phyloP scores from a whole-genome alignment of 1,140 invertebrate species.

The Diabrotica undecimpunctata region DNA sequence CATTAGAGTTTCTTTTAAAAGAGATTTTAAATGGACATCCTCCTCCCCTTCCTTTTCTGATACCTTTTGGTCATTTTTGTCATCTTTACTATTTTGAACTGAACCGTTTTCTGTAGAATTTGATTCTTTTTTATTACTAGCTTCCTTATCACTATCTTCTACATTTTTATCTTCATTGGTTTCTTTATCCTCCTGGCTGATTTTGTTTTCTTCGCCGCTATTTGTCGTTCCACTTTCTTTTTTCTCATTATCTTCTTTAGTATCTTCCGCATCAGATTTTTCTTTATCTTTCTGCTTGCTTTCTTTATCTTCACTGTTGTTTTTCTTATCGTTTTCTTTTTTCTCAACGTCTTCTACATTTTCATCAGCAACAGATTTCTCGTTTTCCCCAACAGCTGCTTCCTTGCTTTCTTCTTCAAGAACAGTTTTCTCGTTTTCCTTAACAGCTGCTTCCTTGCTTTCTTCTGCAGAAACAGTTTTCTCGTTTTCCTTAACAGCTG shows the following conservation, averaged over 20 bases:
- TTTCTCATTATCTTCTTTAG: background rate
- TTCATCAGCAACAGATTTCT: background rate
- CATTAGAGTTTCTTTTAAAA: slow-evolving; percentile 11
- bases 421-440: background rate
- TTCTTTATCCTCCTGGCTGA: slow-evolving; percentile 1
- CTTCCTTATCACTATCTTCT: background rate
- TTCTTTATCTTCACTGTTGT: background rate
- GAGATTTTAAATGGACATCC: background rate
- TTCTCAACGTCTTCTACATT: background rate
- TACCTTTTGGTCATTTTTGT: background rate
- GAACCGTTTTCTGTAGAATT: slow-evolving; percentile 8
- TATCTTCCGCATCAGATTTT: background rate
- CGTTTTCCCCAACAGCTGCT: background rate
- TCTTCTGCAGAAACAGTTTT: background rate
- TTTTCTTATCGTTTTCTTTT: background rate
- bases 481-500: background rate
- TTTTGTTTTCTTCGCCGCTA: background rate
- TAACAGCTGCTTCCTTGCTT: background rate
- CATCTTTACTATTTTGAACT: too few species aligned
- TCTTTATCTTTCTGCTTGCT: slow-evolving; percentile 3
- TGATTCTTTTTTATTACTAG: background rate
- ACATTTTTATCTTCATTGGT: slow-evolving; percentile 11
- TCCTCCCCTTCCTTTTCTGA: slow-evolving; percentile 2
- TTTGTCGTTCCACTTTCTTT: background rate
- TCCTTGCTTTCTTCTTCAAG: background rate